A percentile compares a stretch with the other conserved stretches of the same genome.
Evolutionary conservation across 2,888 invertebrate species (phyloP).

Genomic region (Galeruca laticollis): DNA sequence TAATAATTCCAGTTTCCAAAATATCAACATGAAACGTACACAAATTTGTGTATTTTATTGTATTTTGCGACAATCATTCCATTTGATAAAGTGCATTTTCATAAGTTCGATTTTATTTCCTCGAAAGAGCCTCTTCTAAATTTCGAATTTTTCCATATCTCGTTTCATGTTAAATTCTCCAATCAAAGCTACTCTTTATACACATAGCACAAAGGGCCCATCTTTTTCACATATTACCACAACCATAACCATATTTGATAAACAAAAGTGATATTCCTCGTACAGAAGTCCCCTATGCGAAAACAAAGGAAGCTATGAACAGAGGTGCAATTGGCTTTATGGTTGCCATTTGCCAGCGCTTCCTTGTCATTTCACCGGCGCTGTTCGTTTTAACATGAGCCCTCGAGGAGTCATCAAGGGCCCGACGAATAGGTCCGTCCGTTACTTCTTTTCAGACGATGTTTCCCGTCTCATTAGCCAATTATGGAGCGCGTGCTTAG

Average conservation of each 20-base stretch:
- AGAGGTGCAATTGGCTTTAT: constrained; percentile 58
- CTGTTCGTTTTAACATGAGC: constrained; percentile 54
- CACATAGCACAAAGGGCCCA: constrained; percentile 6
- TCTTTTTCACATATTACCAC: constrained; percentile 26
- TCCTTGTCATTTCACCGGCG: constrained; percentile 27
- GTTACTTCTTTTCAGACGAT: constrained; percentile 33
- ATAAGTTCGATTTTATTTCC: not conserved
- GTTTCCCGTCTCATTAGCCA: constrained; percentile 52
- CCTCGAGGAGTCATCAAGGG: constrained; percentile 60
- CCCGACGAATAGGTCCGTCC: constrained; percentile 52
- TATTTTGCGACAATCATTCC: no score
- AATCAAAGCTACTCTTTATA: constrained; percentile 5
- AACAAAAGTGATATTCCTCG: constrained; percentile 37
- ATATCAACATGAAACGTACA: no score
- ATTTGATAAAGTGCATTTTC: not conserved
- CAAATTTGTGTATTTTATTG: no score
- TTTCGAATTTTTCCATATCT: not conserved
- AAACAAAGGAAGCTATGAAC: constrained; percentile 49
- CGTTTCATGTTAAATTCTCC: not conserved
- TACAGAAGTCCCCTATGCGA: constrained; percentile 21
- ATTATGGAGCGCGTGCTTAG: constrained; percentile 50
- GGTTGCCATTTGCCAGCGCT: constrained; percentile 34
- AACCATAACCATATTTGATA: constrained; percentile 39
- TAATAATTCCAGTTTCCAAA: no score
- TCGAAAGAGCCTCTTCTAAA: not conserved